Conservation (phyloP, 2,113 vertebrate species). For the Phrynosoma platyrhinos region DNA sequence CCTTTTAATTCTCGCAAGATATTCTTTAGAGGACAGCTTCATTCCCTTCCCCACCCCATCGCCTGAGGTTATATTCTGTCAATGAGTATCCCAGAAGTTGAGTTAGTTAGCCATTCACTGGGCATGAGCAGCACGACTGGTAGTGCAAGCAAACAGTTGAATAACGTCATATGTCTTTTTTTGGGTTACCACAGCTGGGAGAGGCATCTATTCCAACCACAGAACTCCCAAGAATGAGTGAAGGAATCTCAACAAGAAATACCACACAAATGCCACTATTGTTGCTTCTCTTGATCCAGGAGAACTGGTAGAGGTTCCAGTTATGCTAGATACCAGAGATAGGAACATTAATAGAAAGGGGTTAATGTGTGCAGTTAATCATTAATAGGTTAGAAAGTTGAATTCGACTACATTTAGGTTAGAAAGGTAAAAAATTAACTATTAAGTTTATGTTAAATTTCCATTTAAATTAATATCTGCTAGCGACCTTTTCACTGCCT, state of each 20-base stretch:
- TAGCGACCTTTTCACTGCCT: no score
- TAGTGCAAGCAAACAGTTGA: neutral
- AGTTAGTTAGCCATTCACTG: neutral
- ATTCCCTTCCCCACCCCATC: neutral
- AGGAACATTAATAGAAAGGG: no score
- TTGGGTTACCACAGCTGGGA: no score
- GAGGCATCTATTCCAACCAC: neutral
- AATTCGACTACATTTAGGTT: no score
- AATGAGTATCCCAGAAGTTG: neutral
- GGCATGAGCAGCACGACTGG: neutral
- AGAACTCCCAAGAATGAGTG: neutral
- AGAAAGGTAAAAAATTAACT: no score
- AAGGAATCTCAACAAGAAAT: neutral
- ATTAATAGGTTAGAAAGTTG: no score
- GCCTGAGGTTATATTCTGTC: neutral
- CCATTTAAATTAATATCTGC: no score
- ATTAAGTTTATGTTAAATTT: no score
- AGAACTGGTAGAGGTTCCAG: no score
- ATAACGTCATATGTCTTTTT: neutral
- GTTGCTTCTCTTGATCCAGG: neutral
- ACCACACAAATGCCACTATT: neutral
- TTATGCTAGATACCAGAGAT: no score
- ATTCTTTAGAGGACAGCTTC: neutral
- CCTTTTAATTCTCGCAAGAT: neutral
- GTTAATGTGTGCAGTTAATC: no score